phyloP scores from a whole-genome alignment of 37 sponge, comb jelly and placozoan species.

The Amphimedon queenslandica region DNA sequence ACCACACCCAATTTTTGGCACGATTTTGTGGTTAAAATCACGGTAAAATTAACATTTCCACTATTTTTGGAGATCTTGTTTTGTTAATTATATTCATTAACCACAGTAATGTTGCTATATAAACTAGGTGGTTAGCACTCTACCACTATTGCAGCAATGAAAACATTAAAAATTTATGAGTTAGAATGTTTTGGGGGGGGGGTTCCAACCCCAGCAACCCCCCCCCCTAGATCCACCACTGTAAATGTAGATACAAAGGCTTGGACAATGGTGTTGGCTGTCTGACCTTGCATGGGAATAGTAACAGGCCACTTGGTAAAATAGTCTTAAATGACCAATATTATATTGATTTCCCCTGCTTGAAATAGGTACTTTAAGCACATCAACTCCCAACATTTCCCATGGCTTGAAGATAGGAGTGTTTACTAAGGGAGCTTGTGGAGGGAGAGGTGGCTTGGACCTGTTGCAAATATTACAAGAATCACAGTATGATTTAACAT shows the following conservation, averaged over 20 bases:
- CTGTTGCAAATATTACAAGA: constrained; percentile 16
- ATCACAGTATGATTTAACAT: constrained; percentile 7
- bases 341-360: too few species aligned
- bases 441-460: constrained; percentile 14
- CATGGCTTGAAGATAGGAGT: constrained; percentile 19
- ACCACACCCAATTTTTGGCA: too few species aligned
- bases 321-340: constrained; percentile 14
- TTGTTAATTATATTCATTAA: too few species aligned
- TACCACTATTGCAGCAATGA: too few species aligned
- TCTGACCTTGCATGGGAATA: constrained; percentile 24
- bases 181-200: too few species aligned
- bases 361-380: constrained; percentile 1
- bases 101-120: too few species aligned
- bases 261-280: constrained; percentile 4
- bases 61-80: neutral
- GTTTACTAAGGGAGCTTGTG: constrained; percentile 5
- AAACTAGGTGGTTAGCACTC: too few species aligned
- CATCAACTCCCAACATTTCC: constrained; percentile 16
- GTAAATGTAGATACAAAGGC: neutral
- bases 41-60: too few species aligned
- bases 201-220: too few species aligned
- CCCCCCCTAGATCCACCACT: too few species aligned
- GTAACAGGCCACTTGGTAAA: constrained; percentile 40
- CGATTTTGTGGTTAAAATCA: too few species aligned
- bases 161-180: neutral